A percentile compares a stretch with the other conserved stretches of the same genome.
phyloP scores from a whole-genome alignment of 2,888 invertebrate species.

The Neuroscelio doddi region DNA sequence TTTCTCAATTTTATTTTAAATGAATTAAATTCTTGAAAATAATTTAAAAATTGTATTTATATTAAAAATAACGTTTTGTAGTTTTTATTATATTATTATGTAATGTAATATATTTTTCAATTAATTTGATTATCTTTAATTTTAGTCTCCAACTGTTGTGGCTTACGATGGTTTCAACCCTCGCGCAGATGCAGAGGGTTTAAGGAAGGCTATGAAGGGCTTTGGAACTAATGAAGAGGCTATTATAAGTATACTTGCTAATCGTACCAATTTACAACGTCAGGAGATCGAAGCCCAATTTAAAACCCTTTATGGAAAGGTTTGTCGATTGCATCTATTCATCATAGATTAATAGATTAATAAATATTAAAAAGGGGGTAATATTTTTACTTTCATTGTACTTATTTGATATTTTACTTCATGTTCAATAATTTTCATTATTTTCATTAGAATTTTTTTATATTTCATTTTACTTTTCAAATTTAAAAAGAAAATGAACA shows the following conservation, averaged over 20 bases:
- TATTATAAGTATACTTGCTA: slow-evolving; percentile 76
- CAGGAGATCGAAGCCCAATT: slow-evolving; percentile 76
- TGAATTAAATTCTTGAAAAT: too few relatives aligned
- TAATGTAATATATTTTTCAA: slow-evolving; percentile 9
- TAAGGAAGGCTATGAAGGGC: slow-evolving; percentile 77
- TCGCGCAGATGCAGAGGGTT: slow-evolving; percentile 73
- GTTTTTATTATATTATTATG: too few relatives aligned
- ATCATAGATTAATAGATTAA: neutral
- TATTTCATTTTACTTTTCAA: neutral
- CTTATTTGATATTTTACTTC: neutral
- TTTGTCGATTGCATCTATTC: too few relatives aligned
- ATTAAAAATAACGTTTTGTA: neutral
- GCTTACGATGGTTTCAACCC: slow-evolving; percentile 71
- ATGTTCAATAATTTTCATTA: neutral
- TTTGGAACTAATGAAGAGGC: slow-evolving; percentile 78
- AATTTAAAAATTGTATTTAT: slow-evolving; percentile 16
- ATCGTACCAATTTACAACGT: slow-evolving; percentile 76
- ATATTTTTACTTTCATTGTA: neutral
- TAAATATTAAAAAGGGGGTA: too few relatives aligned
- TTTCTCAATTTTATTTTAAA: too few relatives aligned
- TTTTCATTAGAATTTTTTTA: neutral
- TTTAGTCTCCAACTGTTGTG: slow-evolving; percentile 72
- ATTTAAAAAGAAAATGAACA: too few relatives aligned
- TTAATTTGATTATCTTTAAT: slow-evolving; percentile 28
- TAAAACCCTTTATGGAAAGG: slow-evolving; percentile 79